Evolutionary conservation across 2,113 vertebrate species (phyloP).

Genomic region (Platichthys flesus): DNA sequence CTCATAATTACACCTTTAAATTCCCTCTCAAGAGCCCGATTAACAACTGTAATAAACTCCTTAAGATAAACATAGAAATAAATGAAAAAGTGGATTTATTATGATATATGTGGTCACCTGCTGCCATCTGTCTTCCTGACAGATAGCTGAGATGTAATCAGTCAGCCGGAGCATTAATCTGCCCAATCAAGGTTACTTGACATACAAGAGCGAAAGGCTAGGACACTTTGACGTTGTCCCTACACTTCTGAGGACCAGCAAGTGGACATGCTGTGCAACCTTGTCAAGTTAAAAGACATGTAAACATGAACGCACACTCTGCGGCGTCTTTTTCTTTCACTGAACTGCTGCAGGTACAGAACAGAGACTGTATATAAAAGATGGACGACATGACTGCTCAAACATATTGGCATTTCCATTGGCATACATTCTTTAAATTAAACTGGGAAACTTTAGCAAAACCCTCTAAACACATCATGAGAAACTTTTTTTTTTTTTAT

Average conservation of each 20-base stretch:
- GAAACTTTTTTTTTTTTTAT: too few species aligned
- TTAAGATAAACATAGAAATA: slow-evolving; percentile 51
- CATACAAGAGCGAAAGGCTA: slow-evolving; percentile 76
- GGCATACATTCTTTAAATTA: too few species aligned
- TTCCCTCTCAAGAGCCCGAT: slow-evolving; percentile 81
- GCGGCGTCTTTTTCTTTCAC: not conserved
- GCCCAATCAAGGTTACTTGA: slow-evolving; percentile 72
- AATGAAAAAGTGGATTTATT: slow-evolving; percentile 73
- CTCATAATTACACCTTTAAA: slow-evolving; percentile 95
- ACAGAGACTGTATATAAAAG: not conserved
- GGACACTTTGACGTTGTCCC: slow-evolving; percentile 46
- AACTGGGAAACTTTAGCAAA: too few species aligned
- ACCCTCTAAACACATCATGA: too few species aligned
- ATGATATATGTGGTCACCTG: slow-evolving; percentile 86
- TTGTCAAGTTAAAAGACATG: slow-evolving; percentile 32
- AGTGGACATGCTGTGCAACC: slow-evolving; percentile 12
- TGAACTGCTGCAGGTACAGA: not conserved
- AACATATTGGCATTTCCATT: too few species aligned
- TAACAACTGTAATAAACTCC: slow-evolving; percentile 88
- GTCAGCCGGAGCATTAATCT: slow-evolving; percentile 81
- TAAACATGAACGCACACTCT: slow-evolving; percentile 14
- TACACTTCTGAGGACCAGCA: slow-evolving; percentile 24
- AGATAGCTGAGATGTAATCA: slow-evolving; percentile 85
- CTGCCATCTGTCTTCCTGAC: slow-evolving; percentile 83
- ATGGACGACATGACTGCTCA: too few species aligned